Evolutionary conservation across 2,888 invertebrate species (phyloP).

Genomic region (Eristalinus sepulchralis): DNA sequence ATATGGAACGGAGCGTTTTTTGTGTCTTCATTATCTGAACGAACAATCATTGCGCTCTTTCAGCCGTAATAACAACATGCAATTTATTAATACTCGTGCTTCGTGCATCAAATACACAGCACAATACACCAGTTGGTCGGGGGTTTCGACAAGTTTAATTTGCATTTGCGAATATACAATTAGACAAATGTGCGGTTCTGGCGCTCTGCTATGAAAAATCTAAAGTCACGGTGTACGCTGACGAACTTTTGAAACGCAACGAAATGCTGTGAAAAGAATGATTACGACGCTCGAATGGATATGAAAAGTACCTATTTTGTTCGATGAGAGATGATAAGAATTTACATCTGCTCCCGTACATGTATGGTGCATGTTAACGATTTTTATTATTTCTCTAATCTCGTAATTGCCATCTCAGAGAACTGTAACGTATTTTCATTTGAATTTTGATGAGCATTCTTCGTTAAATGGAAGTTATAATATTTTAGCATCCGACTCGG

Average conservation of each 20-base stretch:
- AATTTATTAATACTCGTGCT: not conserved
- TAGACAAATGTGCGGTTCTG: too few species aligned
- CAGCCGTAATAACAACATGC: constrained; percentile 16
- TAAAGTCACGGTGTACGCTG: not conserved
- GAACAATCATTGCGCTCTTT: not conserved
- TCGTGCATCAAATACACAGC: not conserved
- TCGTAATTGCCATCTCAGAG: not conserved
- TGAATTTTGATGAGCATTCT: not conserved
- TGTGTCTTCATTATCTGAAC: not conserved
- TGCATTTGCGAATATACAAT: not conserved
- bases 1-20: not conserved
- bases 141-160: constrained; percentile 5
- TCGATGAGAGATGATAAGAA: not conserved
- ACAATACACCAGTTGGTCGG: not conserved
- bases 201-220: not conserved
- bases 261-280: not conserved
- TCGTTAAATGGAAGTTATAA: not conserved
- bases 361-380: not conserved
- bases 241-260: not conserved
- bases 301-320: constrained; percentile 2
- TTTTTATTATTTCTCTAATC: not conserved
- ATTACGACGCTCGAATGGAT: constrained; percentile 1
- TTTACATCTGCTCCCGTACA: not conserved
- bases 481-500: too few species aligned
- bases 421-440: not conserved